These are phyloP conservation scores for Tupiocoris notatus DNA, from an alignment of 2,888 invertebrate genomes.

Conservation along the genomic window DNA sequence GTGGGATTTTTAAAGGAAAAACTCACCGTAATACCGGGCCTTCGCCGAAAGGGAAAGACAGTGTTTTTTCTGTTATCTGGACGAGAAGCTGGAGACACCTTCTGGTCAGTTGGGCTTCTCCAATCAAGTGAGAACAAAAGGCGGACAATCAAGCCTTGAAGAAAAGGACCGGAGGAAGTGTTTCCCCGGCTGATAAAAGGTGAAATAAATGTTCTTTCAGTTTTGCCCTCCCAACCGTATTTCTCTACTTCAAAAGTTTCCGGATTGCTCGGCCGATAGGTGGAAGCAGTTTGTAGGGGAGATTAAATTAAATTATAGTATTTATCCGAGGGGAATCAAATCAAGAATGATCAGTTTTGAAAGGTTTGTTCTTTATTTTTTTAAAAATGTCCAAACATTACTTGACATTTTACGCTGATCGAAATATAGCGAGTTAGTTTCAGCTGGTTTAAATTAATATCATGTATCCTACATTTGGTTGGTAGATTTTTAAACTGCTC, in stretches of 20 bases:
- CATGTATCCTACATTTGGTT: too few relatives aligned
- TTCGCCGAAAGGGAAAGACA: background rate
- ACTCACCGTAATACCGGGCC: background rate
- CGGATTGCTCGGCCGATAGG: background rate
- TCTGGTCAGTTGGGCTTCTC: background rate
- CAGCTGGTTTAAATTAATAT: too few relatives aligned
- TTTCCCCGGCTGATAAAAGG: background rate
- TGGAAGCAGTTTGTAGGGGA: too few relatives aligned
- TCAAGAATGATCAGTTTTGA: too few relatives aligned
- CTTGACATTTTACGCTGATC: too few relatives aligned
- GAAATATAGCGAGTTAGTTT: too few relatives aligned
- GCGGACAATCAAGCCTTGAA: background rate
- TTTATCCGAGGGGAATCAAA: too few relatives aligned
- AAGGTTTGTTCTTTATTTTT: too few relatives aligned
- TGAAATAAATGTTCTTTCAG: background rate
- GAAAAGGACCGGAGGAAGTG: background rate
- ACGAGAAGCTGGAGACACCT: background rate
- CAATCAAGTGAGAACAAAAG: background rate
- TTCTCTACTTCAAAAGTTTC: background rate
- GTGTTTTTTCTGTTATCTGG: background rate
- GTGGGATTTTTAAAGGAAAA: background rate
- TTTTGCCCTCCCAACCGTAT: background rate
- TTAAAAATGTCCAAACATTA: too few relatives aligned
- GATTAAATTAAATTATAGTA: too few relatives aligned
- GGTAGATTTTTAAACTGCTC: too few relatives aligned